Percentiles rank a stretch among this genome's conserved stretches.
Conservation (phyloP, 1,140 invertebrate genomes). For the Druon quercuslanigerum region DNA sequence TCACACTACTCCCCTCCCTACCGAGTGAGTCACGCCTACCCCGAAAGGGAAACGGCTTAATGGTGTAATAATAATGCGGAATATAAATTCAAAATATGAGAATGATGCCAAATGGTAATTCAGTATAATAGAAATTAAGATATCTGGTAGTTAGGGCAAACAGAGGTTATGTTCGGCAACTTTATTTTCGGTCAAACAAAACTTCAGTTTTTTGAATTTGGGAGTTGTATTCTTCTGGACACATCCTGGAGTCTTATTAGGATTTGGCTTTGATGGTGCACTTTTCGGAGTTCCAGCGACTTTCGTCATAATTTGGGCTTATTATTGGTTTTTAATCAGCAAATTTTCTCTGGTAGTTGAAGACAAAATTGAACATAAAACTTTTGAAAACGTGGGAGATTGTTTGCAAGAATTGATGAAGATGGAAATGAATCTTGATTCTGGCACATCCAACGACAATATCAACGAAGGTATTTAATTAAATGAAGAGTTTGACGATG, state of each 20-base stretch:
- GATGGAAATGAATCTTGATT: conserved; percentile 26
- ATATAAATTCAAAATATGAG: no score
- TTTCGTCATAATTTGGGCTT: not conserved
- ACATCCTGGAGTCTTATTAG: not conserved
- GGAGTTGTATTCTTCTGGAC: conserved; percentile 46
- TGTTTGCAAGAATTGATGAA: not conserved
- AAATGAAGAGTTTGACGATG: conserved; percentile 34
- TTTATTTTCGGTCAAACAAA: no score
- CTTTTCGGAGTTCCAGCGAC: conserved; percentile 9
- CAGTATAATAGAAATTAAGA: no score
- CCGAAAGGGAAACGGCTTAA: no score
- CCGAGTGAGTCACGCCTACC: no score
- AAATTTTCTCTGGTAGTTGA: not conserved
- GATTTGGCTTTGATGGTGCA: conserved; percentile 6
- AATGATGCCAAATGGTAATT: no score
- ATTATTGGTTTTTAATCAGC: no score
- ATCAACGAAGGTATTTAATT: conserved; percentile 39
- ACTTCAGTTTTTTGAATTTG: conserved; percentile 60
- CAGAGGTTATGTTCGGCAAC: no score
- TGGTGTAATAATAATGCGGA: no score
- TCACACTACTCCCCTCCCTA: no score
- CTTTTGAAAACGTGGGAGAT: not conserved
- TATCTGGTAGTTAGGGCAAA: no score
- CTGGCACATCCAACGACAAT: conserved; percentile 38
- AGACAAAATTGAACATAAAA: not conserved